A percentile compares a stretch with the other conserved stretches of the same genome.
Conservation (phyloP, 2,888 invertebrate species). For the Pseudolycoriella hygida region DNA sequence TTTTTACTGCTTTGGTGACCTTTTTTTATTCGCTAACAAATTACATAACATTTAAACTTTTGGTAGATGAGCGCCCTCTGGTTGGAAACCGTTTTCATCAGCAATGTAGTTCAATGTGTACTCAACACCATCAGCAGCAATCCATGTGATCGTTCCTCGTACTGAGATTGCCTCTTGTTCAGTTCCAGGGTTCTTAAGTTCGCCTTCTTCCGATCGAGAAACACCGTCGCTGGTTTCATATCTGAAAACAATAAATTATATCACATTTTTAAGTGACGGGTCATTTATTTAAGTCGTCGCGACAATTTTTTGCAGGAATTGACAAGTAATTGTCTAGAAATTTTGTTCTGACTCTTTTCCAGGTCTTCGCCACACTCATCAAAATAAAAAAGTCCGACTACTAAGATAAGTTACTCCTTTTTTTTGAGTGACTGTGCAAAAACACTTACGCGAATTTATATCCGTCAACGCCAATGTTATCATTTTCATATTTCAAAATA, state of each 20-base stretch:
- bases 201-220: conserved; percentile 17
- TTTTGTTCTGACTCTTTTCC: too few species aligned
- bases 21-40: too few species aligned
- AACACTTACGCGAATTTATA: conserved; percentile 37
- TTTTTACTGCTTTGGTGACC: too few species aligned
- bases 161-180: conserved; percentile 14
- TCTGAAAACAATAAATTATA: conserved; percentile 10
- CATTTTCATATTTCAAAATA: conserved; percentile 22
- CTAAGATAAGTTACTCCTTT: too few species aligned
- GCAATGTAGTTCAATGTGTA: conserved; percentile 27
- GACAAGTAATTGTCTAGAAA: too few species aligned
- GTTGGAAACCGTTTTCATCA: conserved; percentile 24
- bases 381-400: too few species aligned
- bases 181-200: conserved; percentile 14
- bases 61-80: conserved; percentile 32
- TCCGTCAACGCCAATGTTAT: conserved; percentile 38
- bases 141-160: conserved; percentile 8
- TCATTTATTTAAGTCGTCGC: too few species aligned
- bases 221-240: conserved; percentile 19
- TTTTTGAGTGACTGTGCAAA: not conserved
- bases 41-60: conserved; percentile 8
- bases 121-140: conserved; percentile 29
- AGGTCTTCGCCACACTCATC: too few species aligned
- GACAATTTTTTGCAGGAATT: too few species aligned
- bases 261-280: too few species aligned